A percentile compares a stretch with the other conserved stretches of the same genome.
Conservation (phyloP, 1,140 invertebrate species). For the Monochamus saltuarius region DNA sequence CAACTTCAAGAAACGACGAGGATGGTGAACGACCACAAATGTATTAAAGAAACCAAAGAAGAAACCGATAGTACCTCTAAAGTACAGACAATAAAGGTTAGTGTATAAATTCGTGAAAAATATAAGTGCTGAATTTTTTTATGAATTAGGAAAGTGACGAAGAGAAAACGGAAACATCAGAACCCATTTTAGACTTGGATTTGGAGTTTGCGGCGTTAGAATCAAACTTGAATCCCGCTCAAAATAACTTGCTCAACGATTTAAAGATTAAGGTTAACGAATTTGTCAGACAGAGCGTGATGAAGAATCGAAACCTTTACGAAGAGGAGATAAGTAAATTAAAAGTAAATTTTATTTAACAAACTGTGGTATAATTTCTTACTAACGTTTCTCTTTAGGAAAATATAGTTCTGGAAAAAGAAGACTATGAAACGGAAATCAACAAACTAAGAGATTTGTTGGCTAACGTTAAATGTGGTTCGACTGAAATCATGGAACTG, state of each 20-base stretch:
- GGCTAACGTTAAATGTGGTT: conserved; percentile 55
- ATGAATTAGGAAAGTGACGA: too few species aligned
- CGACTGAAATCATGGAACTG: conserved; percentile 56
- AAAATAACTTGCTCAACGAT: conserved; percentile 21
- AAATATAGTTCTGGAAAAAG: conserved; percentile 48
- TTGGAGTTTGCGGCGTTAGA: conserved; percentile 22
- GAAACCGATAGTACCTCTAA: neutral
- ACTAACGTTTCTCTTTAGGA: conserved; percentile 30
- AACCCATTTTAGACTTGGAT: conserved; percentile 1
- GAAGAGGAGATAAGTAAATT: conserved; percentile 28
- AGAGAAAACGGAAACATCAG: too few species aligned
- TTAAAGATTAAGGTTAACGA: conserved; percentile 27
- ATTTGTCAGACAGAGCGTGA: conserved; percentile 21
- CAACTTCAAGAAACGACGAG: conserved; percentile 33
- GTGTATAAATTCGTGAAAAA: neutral
- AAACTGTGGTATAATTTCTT: too few species aligned
- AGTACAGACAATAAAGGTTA: neutral
- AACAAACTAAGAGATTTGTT: conserved; percentile 52
- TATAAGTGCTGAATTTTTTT: too few species aligned
- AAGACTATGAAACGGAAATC: conserved; percentile 53
- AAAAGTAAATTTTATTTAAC: conserved; percentile 20
- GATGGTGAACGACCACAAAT: conserved; percentile 28
- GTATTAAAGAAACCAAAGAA: neutral
- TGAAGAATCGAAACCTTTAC: conserved; percentile 18
- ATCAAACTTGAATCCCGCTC: conserved; percentile 19